Percentiles rank a stretch among this genome's conserved stretches.
phyloP scores from a whole-genome alignment of 2,797 vertebrate genomes.

The Microtus obscurus region DNA sequence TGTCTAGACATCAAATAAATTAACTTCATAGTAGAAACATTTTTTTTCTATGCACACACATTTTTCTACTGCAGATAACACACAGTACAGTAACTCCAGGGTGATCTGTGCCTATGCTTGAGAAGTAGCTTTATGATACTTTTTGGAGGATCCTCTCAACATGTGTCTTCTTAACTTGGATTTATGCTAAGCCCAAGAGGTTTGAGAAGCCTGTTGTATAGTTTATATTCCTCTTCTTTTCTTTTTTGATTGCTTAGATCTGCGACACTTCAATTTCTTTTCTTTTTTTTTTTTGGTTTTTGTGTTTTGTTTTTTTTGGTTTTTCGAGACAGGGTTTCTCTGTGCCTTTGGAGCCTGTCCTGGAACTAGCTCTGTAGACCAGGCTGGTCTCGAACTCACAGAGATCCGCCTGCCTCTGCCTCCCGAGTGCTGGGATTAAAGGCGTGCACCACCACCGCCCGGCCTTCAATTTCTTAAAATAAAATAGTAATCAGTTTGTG shows the following conservation, averaged over 20 bases:
- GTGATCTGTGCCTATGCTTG: neutral
- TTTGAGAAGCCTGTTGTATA: neutral
- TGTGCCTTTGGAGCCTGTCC: no score
- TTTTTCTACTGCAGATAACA: conserved; percentile 12
- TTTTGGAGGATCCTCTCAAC: neutral
- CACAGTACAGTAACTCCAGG: neutral
- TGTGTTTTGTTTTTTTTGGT: no score
- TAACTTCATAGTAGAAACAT: conserved; percentile 12
- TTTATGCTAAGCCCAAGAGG: conserved; percentile 24
- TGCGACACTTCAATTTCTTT: conserved; percentile 30
- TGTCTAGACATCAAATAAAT: neutral
- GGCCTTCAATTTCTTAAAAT: conserved; percentile 34
- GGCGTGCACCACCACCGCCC: no score
- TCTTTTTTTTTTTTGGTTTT: no score
- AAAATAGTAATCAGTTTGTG: conserved; percentile 23
- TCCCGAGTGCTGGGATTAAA: no score
- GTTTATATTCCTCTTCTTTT: neutral
- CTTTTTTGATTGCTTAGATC: conserved; percentile 22
- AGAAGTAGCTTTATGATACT: conserved; percentile 22
- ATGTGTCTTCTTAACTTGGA: neutral
- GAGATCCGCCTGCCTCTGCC: no score
- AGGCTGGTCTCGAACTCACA: no score
- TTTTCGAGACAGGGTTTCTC: no score
- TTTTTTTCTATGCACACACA: neutral
- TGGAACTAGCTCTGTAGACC: no score